A percentile compares a stretch with the other conserved stretches of the same genome.
Conservation (phyloP, 2,797 vertebrate species). For the Tadarida brasiliensis region DNA sequence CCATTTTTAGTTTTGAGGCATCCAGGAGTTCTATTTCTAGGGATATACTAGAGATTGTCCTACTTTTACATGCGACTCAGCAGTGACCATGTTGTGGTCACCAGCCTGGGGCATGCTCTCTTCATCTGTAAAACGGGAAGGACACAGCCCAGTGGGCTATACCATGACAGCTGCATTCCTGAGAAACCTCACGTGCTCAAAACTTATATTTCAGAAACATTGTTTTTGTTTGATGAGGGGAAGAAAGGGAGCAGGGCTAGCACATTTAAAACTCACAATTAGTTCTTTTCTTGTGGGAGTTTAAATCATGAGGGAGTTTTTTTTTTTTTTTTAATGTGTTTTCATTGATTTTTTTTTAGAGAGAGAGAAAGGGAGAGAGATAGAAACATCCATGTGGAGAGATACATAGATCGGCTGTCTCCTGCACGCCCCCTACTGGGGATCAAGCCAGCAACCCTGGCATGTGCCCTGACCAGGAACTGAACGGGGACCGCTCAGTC, state of each 20-base stretch:
- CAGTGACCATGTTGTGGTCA: neutral
- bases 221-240: neutral
- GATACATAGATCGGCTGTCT: too few species aligned
- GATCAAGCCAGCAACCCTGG: too few species aligned
- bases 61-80: neutral
- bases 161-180: neutral
- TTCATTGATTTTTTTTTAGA: too few species aligned
- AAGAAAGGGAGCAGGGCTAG: neutral
- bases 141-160: neutral
- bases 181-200: neutral
- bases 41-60: neutral
- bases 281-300: slow-evolving; percentile 18
- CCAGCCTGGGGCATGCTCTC: neutral
- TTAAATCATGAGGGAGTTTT: neutral
- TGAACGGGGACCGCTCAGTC: too few species aligned
- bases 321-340: too few species aligned
- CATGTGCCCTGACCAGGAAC: too few species aligned
- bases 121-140: neutral
- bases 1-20: neutral
- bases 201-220: neutral
- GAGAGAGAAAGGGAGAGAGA: too few species aligned
- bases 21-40: neutral
- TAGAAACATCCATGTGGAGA: too few species aligned
- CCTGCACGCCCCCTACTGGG: too few species aligned
- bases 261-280: neutral